These are phyloP conservation scores for Gortyna flavago DNA, from an alignment of 2,888 invertebrate genomes.

Conservation along the genomic window DNA sequence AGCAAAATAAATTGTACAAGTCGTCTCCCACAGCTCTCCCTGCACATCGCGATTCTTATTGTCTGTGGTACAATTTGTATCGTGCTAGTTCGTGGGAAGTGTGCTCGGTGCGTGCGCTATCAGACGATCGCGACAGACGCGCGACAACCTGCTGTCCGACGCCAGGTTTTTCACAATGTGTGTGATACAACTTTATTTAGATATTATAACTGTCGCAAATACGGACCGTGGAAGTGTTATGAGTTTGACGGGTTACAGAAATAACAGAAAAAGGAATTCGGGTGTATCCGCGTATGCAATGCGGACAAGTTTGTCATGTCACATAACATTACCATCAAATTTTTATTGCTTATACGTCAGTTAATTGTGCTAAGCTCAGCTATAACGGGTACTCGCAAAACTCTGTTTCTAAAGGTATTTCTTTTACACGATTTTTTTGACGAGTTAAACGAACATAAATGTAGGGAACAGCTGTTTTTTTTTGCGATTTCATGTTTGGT, in stretches of 20 bases:
- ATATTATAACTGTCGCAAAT: conserved; percentile 24
- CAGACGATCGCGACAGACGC: conserved; percentile 58
- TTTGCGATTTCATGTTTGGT: too few species aligned
- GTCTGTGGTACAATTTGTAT: conserved; percentile 59
- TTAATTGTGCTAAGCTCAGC: conserved; percentile 11
- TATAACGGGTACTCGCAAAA: conserved; percentile 3
- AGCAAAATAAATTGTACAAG: conserved; percentile 49
- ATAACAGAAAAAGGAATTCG: conserved; percentile 27
- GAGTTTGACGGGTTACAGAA: conserved; percentile 13
- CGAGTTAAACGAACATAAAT: too few species aligned
- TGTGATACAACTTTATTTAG: conserved; percentile 27
- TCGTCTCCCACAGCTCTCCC: conserved; percentile 64
- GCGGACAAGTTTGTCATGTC: not conserved
- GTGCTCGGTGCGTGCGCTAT: conserved; percentile 75
- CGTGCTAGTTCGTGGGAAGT: conserved; percentile 76
- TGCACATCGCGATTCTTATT: conserved; percentile 58
- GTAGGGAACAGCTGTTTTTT: too few species aligned
- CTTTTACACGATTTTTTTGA: too few species aligned
- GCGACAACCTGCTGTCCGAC: conserved; percentile 35
- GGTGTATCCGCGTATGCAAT: not conserved
- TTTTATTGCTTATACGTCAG: conserved; percentile 16
- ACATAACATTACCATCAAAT: conserved; percentile 11
- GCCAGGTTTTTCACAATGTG: conserved; percentile 13
- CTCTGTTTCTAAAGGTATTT: not conserved
- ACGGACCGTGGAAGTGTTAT: not conserved